Conservation (phyloP, 2,888 invertebrate species). For the Trachelus stipa region DNA sequence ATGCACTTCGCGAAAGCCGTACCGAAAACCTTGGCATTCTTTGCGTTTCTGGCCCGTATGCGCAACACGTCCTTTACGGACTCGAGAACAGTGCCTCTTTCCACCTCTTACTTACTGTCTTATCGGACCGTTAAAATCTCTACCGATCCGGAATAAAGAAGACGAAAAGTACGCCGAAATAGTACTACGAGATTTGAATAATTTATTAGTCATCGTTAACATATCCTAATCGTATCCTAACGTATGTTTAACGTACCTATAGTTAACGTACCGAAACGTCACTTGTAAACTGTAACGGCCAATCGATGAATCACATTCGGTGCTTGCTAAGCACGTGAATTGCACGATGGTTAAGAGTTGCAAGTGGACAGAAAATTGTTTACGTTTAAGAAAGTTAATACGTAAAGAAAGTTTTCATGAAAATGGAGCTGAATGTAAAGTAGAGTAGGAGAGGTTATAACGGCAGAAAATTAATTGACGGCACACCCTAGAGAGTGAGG, state of each 20-base stretch:
- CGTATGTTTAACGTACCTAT: no score
- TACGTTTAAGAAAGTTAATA: background rate
- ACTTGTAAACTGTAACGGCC: background rate
- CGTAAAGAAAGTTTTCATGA: background rate
- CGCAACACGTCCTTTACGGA: background rate
- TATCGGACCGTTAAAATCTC: background rate
- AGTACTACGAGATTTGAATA: background rate
- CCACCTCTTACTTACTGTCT: background rate
- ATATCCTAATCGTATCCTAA: background rate
- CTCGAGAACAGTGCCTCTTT: background rate
- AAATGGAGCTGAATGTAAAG: background rate
- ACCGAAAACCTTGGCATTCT: constrained; percentile 41
- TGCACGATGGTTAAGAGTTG: background rate
- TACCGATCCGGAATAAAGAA: background rate
- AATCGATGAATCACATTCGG: background rate
- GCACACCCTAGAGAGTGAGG: no score
- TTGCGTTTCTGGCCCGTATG: constrained; percentile 27
- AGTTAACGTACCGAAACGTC: background rate
- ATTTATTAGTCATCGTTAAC: background rate
- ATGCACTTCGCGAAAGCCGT: constrained; percentile 22
- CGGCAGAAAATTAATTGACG: background rate
- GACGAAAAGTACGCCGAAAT: background rate
- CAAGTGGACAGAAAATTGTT: background rate
- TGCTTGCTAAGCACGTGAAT: background rate
- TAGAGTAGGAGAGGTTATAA: background rate